These are phyloP conservation scores for Temnothorax rugatulus DNA, from an alignment of 2,888 invertebrate species.

Conservation along the genomic window DNA sequence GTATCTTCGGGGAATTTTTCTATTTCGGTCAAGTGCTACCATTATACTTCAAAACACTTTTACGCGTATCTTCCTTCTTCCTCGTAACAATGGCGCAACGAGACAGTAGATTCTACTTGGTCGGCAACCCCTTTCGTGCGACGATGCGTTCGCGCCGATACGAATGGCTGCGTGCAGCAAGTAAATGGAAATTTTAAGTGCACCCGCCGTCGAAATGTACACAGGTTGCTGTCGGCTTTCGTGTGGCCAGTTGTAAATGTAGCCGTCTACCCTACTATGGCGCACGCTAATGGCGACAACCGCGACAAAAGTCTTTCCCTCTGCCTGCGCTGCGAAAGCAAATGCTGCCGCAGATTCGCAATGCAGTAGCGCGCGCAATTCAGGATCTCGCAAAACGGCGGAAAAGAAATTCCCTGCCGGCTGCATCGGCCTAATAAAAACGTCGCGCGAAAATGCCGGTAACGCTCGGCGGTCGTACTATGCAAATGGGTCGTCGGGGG, in stretches of 20 bases:
- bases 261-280: slow-evolving; percentile 45
- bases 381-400: slow-evolving; percentile 37
- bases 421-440: slow-evolving; percentile 52
- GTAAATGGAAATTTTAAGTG: slow-evolving; percentile 81
- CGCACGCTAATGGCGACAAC: slow-evolving; percentile 63
- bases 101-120: slow-evolving; percentile 38
- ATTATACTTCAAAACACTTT: slow-evolving; percentile 70
- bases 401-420: slow-evolving; percentile 43
- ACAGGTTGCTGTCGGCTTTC: slow-evolving; percentile 53
- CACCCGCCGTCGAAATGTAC: slow-evolving; percentile 70
- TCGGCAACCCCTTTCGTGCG: slow-evolving; percentile 49
- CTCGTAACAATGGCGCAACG: slow-evolving; percentile 40
- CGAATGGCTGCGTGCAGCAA: slow-evolving; percentile 71
- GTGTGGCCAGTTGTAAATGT: slow-evolving; percentile 65
- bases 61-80: slow-evolving; percentile 41
- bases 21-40: slow-evolving; percentile 69
- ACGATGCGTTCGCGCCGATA: slow-evolving; percentile 71
- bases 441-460: slow-evolving; percentile 57
- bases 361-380: slow-evolving; percentile 34
- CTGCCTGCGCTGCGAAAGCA: background rate
- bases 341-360: slow-evolving; percentile 20
- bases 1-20: background rate
- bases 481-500: slow-evolving; percentile 66
- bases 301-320: slow-evolving; percentile 59
- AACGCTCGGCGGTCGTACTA: slow-evolving; percentile 58